Evolutionary conservation across 2,888 invertebrate species (phyloP), one percentile per base, ranked within the genome.

Genomic region (Euzophera pinguis): DNA sequence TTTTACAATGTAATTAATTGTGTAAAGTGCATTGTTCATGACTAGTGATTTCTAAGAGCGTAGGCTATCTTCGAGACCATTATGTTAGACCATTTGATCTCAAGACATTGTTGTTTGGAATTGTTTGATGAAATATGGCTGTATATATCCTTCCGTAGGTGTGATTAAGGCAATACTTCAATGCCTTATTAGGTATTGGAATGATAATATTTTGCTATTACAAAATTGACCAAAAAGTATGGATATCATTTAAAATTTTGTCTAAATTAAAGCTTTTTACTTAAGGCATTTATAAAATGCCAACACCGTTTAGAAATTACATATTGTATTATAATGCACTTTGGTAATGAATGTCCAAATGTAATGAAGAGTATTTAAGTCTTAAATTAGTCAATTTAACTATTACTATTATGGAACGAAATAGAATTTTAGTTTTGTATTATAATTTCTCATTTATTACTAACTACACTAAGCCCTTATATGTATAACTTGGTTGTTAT

Each of bases 371-470:
- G 78, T 80, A 71, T 71, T 68, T 78, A 82, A 84, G 81, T 82
- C 75, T 73, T 77, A 77, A 75, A 68, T 79, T 84, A 87, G 85
- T 85, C 82, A 81, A 81, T 81, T 83, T 82, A 81, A 75, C 63
- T 71, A 69, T 65, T 68, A 69, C 61, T 66, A 62, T 73, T 71
- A 75, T 71, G 66, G 71, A 79, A 75, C 73, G 76, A 79, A 78
- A 75, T 82, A 83, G 75, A 60, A n/a, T 73, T 80, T 32, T 84
- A 81, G 74, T 81, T 78, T 75, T 77, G 65, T 77, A 71, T 66
- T 60, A 73, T 75, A 69, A 69, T 75, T 73, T 74, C 64, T 70
- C 69, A 67, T 66, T 73, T 78, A 68, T 73, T 64, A 73, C 72
- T 79, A 79, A 79, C 72, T 69, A 70, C 9, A 59, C 68, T 84